Conservation (phyloP, 2,797 vertebrate species). For the Decapterus maruadsi region DNA sequence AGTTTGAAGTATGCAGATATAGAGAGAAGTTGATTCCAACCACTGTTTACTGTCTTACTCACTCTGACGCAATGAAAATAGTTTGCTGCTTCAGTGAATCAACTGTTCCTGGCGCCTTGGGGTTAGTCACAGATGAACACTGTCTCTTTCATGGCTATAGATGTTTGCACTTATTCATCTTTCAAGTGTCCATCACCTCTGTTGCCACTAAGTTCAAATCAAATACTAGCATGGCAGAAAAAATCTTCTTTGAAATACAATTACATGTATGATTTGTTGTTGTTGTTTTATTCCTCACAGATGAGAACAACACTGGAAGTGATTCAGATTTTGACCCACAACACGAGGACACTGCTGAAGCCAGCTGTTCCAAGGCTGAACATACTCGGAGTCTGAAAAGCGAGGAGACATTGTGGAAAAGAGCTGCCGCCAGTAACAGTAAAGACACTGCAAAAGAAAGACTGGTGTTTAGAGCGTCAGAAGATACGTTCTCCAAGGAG, state of each 20-base stretch:
- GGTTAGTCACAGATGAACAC: not conserved
- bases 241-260: not conserved
- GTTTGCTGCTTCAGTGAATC: conserved; percentile 15
- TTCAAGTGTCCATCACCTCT: not conserved
- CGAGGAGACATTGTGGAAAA: conserved; percentile 78
- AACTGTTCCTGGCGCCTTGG: not conserved
- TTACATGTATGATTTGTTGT: not conserved
- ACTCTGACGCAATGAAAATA: conserved; percentile 6
- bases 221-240: not conserved
- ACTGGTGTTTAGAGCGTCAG: conserved; percentile 69
- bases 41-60: conserved; percentile 18
- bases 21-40: not conserved
- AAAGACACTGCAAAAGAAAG: conserved; percentile 70
- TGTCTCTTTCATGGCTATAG: not conserved
- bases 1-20: not conserved
- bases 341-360: conserved; percentile 79
- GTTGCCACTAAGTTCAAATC: not conserved
- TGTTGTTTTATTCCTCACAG: conserved; percentile 60
- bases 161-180: conserved; percentile 3
- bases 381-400: conserved; percentile 73
- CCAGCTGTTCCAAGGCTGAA: conserved; percentile 70
- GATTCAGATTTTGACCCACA: conserved; percentile 87
- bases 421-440: conserved; percentile 64
- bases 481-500: conserved; percentile 77
- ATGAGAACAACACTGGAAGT: conserved; percentile 87